Evolutionary conservation across 2,797 vertebrate genomes (phyloP), one percentile per base, ranked within the genome.

Genomic region (Serranus cabrilla): DNA sequence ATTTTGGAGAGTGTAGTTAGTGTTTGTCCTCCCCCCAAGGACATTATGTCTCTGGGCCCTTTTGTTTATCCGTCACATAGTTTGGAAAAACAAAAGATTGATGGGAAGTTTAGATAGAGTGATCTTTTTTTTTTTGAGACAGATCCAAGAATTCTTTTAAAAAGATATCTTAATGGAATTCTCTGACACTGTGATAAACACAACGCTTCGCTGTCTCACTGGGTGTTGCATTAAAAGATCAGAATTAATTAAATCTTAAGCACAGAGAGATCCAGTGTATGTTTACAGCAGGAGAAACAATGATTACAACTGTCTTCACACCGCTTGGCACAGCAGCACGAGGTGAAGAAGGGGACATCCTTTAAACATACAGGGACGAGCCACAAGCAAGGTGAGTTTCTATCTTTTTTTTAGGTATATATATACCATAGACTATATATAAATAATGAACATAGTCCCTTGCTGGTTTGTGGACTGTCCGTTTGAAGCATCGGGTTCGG

Each of bases 171-270:
- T 43, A 8, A 61, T 71, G 21, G 12, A 21, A 27, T 39, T 1
- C 25, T 54, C 21, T 27, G 50, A 17, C 25, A 25, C 0, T 56
- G 55, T 39, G 7, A 21, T 45, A 61, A 74, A 58, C 11, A 5
- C 14, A 2, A 11, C 0, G 14, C 34, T 55, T 63, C 10, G 5
- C 16, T 49, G 2, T 27, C 34, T 7, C 1, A 21, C 12, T 4
- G 27, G 25, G 7, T 25, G 46, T 37, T 16, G 31, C 34, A 25
- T 34, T 25, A 42, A 54, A 61, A 60, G 7, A 52, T 5, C 50
- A 31, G 50, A 20, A 67, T 52, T 50, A 6, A 27, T 70, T 57
- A 1, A 69, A 52, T 71, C 37, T 42, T 70, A 49, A 21, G 13
- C 2, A 39, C 37, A 51, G 14, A 59, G 13, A 46, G 0, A 58